phyloP scores from a whole-genome alignment of 1,140 invertebrate species.

The Pogonognathellus flavescens region DNA sequence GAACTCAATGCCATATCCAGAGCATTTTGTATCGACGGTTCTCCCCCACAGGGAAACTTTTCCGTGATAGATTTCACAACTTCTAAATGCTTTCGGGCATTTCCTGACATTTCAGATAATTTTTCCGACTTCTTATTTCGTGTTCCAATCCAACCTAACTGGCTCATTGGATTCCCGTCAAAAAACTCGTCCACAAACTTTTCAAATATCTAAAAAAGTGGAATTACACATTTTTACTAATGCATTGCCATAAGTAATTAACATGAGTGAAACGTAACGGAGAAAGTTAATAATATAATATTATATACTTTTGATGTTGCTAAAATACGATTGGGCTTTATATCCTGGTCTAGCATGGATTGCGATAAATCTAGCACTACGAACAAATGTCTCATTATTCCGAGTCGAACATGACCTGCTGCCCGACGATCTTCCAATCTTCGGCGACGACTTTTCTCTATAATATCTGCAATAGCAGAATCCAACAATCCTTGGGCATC shows the following conservation, averaged over 20 bases:
- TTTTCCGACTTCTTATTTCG: conserved; percentile 95
- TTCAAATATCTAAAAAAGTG: conserved; percentile 83
- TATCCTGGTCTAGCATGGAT: conserved; percentile 92
- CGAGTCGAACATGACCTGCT: conserved; percentile 81
- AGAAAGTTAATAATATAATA: no score
- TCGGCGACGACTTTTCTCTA: conserved; percentile 88
- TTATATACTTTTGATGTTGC: conserved; percentile 85
- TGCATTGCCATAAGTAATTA: neutral
- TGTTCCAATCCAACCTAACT: conserved; percentile 91
- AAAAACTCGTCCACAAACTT: conserved; percentile 97
- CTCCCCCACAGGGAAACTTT: conserved; percentile 77
- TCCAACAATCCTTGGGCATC: conserved; percentile 93
- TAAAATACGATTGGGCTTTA: conserved; percentile 93
- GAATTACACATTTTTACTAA: neutral
- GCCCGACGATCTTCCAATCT: conserved; percentile 79
- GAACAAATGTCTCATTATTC: conserved; percentile 96
- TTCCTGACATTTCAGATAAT: conserved; percentile 89
- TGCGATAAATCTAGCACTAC: conserved; percentile 93
- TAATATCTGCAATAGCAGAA: conserved; percentile 88
- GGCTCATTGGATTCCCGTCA: conserved; percentile 98
- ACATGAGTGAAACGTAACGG: neutral
- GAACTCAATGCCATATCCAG: conserved; percentile 88
- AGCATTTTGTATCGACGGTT: conserved; percentile 95
- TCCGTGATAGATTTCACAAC: conserved; percentile 68
- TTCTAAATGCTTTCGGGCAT: conserved; percentile 84